These are phyloP conservation scores for Rhodinocichla rosea DNA, from an alignment of 2,113 vertebrate species.

Conservation along the genomic window DNA sequence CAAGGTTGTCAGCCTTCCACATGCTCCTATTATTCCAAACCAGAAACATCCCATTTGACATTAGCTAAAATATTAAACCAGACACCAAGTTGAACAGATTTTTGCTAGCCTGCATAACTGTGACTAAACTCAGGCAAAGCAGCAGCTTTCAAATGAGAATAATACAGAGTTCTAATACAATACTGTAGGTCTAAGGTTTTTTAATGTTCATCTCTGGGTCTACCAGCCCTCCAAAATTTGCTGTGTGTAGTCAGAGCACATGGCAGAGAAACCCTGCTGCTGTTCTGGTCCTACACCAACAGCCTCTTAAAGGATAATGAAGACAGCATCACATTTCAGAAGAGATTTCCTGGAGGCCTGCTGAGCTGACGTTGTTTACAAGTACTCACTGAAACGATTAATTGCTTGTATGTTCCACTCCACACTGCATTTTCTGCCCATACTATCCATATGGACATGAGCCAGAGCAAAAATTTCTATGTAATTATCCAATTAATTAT, in stretches of 20 bases:
- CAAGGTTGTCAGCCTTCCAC: not conserved
- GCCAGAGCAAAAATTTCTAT: not conserved
- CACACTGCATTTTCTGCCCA: not conserved
- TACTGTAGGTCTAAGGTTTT: not conserved
- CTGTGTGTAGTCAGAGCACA: not conserved
- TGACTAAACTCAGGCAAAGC: not conserved
- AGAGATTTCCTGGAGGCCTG: not conserved
- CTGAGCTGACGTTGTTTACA: slow-evolving; percentile 20
- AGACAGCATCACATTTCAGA: slow-evolving; percentile 39
- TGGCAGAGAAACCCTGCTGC: not conserved
- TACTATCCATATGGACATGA: not conserved
- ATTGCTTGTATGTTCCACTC: not conserved
- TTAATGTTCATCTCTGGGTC: not conserved
- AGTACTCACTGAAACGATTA: not conserved
- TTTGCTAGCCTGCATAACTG: not conserved
- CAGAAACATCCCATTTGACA: not conserved
- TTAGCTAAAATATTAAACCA: not conserved
- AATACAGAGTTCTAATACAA: not conserved
- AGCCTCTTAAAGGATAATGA: not conserved
- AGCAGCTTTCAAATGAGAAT: not conserved
- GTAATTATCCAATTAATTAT: slow-evolving; percentile 10
- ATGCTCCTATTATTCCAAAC: not conserved
- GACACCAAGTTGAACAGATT: not conserved
- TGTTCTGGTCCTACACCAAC: not conserved
- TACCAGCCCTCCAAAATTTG: not conserved